Evolutionary conservation across 2,113 vertebrate genomes (phyloP), one percentile per base, ranked within the genome.

Genomic region (Heterochromis multidens): DNA sequence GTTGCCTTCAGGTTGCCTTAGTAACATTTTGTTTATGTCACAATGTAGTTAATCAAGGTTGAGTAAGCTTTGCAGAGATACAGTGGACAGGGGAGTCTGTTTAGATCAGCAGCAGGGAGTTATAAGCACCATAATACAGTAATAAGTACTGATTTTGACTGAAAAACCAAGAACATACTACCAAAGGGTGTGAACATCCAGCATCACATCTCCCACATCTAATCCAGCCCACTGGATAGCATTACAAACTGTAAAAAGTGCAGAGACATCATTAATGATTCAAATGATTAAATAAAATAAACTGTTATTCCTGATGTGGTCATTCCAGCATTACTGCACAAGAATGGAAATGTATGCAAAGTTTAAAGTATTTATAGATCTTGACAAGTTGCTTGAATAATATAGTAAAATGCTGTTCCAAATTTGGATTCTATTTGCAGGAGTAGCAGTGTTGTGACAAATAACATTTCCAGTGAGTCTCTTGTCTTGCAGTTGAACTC

Each of bases 111-210:
- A 12, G 6, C 35, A 33, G 27, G 67, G 27, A 87, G 82, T 79
- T 88, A 4, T 54, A 56, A 67, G 14, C 85, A 76, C 84, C 54
- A 86, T 17, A 88, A 86, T 77, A 1, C 3, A 1, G 25, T 77
- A 29, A n/a, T 86, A 93, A 93, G 87, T 92, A 93, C 87, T 77
- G n/a, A n/a, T n/a, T n/a, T n/a, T 54, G 25, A 52, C n/a, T 31
- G 10, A 77, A 37, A 9, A 74, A 77, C 43, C 17, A 74, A 52
- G 67, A 72, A 52, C 0, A 9, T 74, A 31, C 43, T 74, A 52
- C 25, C 0, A 6, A 31, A 52, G 17, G 0, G 43, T 5, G 2
- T 52, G 27, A 52, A 74, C 11, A 1, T 74, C 11, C 46, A 7
- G 19, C 49, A 52, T 17, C 25, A 1, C 27, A 52, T 74, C 46